Base-by-base conservation (phyloP, 2,888 invertebrate species). In the Mimas tiliae region DNA sequence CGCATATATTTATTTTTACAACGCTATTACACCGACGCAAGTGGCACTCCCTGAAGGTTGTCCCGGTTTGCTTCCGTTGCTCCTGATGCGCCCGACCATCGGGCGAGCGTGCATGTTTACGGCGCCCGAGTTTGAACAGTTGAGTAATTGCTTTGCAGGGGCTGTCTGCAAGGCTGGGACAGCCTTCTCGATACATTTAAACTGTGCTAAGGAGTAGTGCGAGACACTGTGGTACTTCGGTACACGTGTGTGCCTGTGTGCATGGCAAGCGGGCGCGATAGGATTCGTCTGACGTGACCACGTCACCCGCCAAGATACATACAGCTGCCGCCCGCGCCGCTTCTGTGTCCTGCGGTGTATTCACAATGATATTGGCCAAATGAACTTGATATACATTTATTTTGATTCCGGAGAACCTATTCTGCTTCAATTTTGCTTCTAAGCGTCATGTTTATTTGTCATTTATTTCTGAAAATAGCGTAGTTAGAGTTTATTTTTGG, bases 41-140 rank as follows among this genome's bases (percentile, higher is more conserved):
- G 90, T 88, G 89, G 90, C 89, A 87, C 88, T 91, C 93, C 93
- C 90, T 93, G 93, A 94, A 93, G 94, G 94, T 94, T 94, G 94
- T 94, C 94, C 94, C 94, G 94, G 94, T 92, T 94, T 90, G 89
- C 90, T 92, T 93, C 94, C 94, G 93, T 86, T 87, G 89, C 86
- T 91, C 90, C 87, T 80, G 82, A 81, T 78, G 79, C 76, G 27
- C 81, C 82, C 78, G 75, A 80, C 78, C 74, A 76, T 76, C 80
- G 83, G 85, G 85, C n/a, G 82, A 91, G 93, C 93, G 94, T 93
- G 92, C 91, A 89, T 90, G 90, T 78, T 74, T 71, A 78, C 81
- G 79, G 78, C 83, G 78, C 80, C 80, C 83, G 78, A 81, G 81
- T 84, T 84, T 85, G 84, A 83, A 84, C 77, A 82, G 75, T 78